phyloP scores from a whole-genome alignment of 2,113 vertebrate genomes.

The Burhinus oedicnemus region DNA sequence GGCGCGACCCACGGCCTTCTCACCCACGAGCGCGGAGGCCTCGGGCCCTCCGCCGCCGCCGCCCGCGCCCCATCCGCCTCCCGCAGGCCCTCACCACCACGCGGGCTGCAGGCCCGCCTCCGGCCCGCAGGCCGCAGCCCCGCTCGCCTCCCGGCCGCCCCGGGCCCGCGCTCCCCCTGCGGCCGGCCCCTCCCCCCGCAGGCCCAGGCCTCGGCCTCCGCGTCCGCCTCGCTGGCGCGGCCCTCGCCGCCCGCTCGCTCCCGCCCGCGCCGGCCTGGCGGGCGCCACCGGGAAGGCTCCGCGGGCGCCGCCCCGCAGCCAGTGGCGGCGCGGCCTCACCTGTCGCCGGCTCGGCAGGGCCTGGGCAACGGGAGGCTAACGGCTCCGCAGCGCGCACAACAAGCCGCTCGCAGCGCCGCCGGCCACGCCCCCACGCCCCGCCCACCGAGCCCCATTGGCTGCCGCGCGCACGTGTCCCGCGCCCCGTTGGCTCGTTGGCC shows the following conservation, averaged over 20 bases:
- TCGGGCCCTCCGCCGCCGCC: background rate
- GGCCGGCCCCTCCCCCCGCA: background rate
- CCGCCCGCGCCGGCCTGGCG: background rate
- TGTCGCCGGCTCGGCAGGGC: background rate
- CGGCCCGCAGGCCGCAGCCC: background rate
- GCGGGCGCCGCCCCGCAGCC: too few relatives aligned
- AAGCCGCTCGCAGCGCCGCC: background rate
- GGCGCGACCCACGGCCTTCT: background rate
- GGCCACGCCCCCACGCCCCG: background rate
- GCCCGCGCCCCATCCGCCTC: background rate
- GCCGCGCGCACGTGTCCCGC: background rate
- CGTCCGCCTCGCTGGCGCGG: background rate
- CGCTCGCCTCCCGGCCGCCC: background rate
- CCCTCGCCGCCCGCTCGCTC: background rate
- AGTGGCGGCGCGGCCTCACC: background rate
- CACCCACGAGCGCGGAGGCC: background rate
- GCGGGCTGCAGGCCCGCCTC: background rate
- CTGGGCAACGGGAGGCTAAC: background rate
- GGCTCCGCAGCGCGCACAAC: conserved; percentile 23
- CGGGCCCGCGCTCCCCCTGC: background rate
- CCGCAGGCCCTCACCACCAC: background rate
- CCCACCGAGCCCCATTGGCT: conserved; percentile 2
- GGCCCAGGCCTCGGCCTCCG: background rate
- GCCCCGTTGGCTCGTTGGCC: background rate
- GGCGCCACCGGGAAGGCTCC: background rate